Base-by-base conservation (phyloP, 2,888 invertebrate genomes). In the Ferrisia virgata region DNA sequence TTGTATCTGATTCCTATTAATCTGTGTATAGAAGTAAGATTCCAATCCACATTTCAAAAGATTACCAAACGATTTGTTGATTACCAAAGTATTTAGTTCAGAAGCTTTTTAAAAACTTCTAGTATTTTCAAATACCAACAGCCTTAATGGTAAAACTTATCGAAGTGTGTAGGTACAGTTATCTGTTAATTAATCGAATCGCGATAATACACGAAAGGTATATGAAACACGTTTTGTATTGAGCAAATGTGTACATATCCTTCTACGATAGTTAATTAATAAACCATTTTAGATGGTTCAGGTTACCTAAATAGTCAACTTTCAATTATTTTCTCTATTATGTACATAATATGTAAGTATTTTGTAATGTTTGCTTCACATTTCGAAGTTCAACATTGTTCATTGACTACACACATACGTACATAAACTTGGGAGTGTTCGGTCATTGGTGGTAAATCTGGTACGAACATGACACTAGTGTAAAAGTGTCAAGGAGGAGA, bases 171-270 rank as follows among this genome's bases (percentile, higher is more conserved):
- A n/a, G n/a, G n/a, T n/a, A 72, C 72, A 33, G 72, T 72, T 72
- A 72, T 72, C 72, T 72, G 33, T 72, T 72, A 72, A 72, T 72
- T 72, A 72, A 72, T 72, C 72, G 72, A 72, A 64, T 64, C 4
- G 58, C 58, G 33, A 72, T 72, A 13, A 33, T 72, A 72, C 8
- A n/a, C 22, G 28, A 72, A 31, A n/a, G 72, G n/a, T 15, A 33
- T 72, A 33, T 72, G 33, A 72, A 72, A 72, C 72, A 13, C n/a
- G 72, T 72, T 72, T 11, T 64, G 28, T 9, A 22, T 53, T 53
- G 9, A 15, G n/a, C 47, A 47, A 47, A 47, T n/a, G n/a, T n/a
- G n/a, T n/a, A n/a, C n/a, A 47, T 47, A 18, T 47, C 72, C 33
- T 11, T 36, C n/a, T n/a, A n/a, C n/a, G 33, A 72, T 72, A n/a